phyloP scores from a whole-genome alignment of 2,113 vertebrate species.

The Paramisgurnus dabryanus region DNA sequence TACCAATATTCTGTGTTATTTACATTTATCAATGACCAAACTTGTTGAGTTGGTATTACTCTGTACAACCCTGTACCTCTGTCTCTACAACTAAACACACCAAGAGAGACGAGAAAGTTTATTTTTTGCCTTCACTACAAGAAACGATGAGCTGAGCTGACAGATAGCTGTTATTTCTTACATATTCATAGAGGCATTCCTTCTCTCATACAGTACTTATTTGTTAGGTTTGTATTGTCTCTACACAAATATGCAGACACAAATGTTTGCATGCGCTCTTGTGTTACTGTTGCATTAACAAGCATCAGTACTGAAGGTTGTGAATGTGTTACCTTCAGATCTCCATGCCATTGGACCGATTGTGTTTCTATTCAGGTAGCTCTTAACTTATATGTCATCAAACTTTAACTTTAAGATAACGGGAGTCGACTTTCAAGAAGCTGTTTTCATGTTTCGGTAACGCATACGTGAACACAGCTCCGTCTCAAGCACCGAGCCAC shows the following conservation, averaged over 20 bases:
- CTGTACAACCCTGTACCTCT: conserved; percentile 32
- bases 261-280: background rate
- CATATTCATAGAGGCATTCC: background rate
- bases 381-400: too few relatives aligned
- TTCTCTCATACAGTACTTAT: background rate
- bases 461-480: background rate
- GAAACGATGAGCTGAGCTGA: background rate
- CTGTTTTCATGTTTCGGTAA: too few relatives aligned
- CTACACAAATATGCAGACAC: background rate
- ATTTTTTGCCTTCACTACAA: conserved; percentile 22
- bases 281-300: background rate
- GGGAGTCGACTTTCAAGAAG: too few relatives aligned
- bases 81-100: background rate
- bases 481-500: background rate
- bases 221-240: background rate
- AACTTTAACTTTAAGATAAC: too few relatives aligned
- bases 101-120: background rate
- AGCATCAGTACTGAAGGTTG: too few relatives aligned
- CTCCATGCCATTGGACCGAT: too few relatives aligned
- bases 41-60: background rate
- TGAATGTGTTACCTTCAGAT: too few relatives aligned
- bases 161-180: background rate
- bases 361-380: too few relatives aligned
- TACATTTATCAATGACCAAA: background rate
- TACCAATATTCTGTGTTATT: background rate